phyloP scores from a whole-genome alignment of 2,888 invertebrate genomes.

The Phanerotoma sp. region DNA sequence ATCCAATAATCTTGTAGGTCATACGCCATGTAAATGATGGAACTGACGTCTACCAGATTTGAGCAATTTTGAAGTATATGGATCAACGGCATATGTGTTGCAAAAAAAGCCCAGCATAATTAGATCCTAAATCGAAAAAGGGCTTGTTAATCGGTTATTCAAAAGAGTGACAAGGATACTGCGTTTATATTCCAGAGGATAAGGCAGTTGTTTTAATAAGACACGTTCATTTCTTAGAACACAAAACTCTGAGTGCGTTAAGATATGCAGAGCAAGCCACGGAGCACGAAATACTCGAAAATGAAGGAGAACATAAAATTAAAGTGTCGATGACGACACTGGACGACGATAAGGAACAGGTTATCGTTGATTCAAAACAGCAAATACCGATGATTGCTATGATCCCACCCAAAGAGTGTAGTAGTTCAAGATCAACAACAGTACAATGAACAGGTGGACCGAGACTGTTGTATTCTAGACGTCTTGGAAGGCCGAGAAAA shows the following conservation, averaged over 20 bases:
- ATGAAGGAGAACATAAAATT: too few relatives aligned
- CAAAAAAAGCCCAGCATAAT: constrained; percentile 23
- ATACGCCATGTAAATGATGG: constrained; percentile 29
- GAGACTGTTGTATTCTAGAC: neutral
- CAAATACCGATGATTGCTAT: constrained; percentile 21
- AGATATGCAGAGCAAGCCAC: neutral
- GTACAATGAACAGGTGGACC: neutral
- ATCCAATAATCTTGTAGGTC: constrained; percentile 20
- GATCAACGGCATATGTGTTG: constrained; percentile 15
- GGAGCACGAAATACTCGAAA: too few relatives aligned
- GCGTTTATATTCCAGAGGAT: constrained; percentile 9
- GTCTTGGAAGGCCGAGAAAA: constrained; percentile 5
- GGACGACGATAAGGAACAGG: neutral
- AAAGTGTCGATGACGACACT: neutral
- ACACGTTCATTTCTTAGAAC: constrained; percentile 2
- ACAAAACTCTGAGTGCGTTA: neutral
- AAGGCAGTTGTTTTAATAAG: constrained; percentile 8
- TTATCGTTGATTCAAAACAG: too few relatives aligned
- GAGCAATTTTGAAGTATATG: constrained; percentile 25
- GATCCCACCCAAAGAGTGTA: constrained; percentile 20
- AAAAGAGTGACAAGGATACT: constrained; percentile 16
- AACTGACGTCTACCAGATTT: constrained; percentile 12
- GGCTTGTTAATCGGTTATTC: constrained; percentile 18
- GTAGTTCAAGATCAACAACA: neutral
- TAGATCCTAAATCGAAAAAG: constrained; percentile 20